Conservation (phyloP, 2,888 invertebrate species). For the Latrodectus hesperus region DNA sequence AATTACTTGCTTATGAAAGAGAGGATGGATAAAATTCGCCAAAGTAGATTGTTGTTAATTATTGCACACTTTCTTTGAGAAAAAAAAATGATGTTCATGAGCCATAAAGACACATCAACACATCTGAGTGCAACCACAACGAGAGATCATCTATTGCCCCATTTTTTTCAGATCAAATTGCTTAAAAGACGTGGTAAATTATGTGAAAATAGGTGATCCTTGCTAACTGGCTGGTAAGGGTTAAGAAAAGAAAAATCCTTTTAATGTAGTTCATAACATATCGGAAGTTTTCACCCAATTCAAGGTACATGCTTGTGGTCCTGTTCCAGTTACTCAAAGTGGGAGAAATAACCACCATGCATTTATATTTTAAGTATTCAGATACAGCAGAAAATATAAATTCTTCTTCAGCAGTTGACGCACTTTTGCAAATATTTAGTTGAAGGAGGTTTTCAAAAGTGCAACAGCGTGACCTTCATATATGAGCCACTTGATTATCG, state of each 20-base stretch:
- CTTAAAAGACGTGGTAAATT: constrained; percentile 15
- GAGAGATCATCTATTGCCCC: constrained; percentile 4
- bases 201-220: constrained; percentile 3
- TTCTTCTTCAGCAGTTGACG: constrained; percentile 11
- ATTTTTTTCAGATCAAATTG: constrained; percentile 26
- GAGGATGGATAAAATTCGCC: background rate
- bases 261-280: constrained; percentile 27
- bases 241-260: constrained; percentile 23
- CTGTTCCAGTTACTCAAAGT: background rate
- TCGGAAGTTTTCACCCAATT: constrained; percentile 29
- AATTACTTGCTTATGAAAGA: background rate
- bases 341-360: constrained; percentile 11
- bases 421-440: background rate
- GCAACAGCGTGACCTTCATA: constrained; percentile 15
- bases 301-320: constrained; percentile 23
- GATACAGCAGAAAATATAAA: background rate
- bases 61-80: background rate
- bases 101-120: background rate
- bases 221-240: constrained; percentile 31
- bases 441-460: background rate
- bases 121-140: constrained; percentile 19
- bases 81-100: background rate
- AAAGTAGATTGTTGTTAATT: background rate
- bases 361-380: background rate
- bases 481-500: background rate